These are phyloP conservation scores for Pipistrellus nathusii DNA, from an alignment of 2,797 vertebrate species.

Conservation along the genomic window DNA sequence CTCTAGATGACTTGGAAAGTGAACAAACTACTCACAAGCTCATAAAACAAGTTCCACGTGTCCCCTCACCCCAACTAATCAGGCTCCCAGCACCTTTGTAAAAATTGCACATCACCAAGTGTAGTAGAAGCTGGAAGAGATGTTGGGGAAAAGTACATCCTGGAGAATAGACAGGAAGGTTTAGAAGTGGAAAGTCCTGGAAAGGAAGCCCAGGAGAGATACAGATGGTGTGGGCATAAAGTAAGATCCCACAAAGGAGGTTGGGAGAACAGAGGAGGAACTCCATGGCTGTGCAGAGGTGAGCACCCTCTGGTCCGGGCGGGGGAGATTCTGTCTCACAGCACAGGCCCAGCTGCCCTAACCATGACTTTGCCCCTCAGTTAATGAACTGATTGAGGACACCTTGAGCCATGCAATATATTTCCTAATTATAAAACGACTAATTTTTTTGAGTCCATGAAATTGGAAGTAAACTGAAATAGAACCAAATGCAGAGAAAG, in stretches of 20 bases:
- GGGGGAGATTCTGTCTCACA: neutral
- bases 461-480: neutral
- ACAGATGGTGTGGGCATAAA: neutral
- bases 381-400: neutral
- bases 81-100: neutral
- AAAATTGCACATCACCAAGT: neutral
- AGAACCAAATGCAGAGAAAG: neutral
- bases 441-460: neutral
- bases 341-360: neutral
- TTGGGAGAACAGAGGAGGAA: too few species aligned
- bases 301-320: neutral
- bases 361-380: neutral
- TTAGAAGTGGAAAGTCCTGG: neutral
- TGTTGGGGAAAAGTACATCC: neutral
- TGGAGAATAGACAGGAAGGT: neutral
- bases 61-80: neutral
- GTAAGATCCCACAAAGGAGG: too few species aligned
- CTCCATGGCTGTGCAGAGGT: neutral
- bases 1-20: too few species aligned
- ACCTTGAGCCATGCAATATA: neutral
- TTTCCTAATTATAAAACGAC: neutral
- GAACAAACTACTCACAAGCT: neutral
- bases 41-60: neutral
- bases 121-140: neutral
- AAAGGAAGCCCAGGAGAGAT: neutral